Conservation (phyloP, 2,888 invertebrate species). For the Cantharis rufa region DNA sequence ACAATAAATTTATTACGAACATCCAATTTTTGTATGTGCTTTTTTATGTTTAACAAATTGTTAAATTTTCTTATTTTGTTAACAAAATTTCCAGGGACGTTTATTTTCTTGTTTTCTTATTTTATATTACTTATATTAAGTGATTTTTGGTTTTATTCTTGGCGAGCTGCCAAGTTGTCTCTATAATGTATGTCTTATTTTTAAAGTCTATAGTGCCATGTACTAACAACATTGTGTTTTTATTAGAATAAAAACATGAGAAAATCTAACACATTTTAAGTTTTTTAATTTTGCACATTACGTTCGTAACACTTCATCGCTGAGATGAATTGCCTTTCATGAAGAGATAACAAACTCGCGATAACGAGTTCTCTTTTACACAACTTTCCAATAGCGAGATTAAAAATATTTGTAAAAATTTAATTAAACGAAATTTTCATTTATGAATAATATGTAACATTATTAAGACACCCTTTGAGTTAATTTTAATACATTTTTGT, state of each 20-base stretch:
- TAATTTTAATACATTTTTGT: neutral
- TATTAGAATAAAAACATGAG: neutral
- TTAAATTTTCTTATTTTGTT: neutral
- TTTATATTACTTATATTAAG: neutral
- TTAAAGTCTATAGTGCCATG: neutral
- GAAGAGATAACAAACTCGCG: neutral
- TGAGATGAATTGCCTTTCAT: neutral
- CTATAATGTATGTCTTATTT: neutral
- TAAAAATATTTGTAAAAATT: neutral
- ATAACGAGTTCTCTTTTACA: neutral
- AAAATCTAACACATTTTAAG: neutral
- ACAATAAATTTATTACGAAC: neutral
- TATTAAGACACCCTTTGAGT: neutral
- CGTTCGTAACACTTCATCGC: neutral
- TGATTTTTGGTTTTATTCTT: neutral
- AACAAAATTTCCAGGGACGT: neutral
- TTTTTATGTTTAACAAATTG: neutral
- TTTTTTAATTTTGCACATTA: neutral
- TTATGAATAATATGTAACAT: neutral
- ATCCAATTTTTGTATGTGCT: neutral
- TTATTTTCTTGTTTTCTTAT: neutral
- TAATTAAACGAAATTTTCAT: neutral
- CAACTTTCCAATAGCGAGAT: neutral
- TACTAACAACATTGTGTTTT: neutral
- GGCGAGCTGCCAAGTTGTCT: neutral